Evolutionary conservation across 2,797 vertebrate species (phyloP), one percentile per base, ranked within the genome.

Genomic region (Molossus alvarezi): DNA sequence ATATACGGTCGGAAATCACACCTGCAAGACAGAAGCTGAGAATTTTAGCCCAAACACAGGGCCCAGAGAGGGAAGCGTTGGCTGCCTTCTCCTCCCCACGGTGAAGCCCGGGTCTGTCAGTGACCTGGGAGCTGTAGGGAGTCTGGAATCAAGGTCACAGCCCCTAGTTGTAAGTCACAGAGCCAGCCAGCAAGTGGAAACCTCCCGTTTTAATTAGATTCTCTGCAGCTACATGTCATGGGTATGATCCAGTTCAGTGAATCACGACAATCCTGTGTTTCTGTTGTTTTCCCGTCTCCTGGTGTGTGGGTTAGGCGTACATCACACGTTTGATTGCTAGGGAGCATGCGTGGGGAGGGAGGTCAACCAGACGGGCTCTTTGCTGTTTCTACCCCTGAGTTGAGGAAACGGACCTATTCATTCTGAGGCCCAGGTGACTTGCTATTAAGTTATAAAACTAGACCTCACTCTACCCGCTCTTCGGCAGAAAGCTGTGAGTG

Each of bases 201-300:
- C 95, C 98, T 98, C 88, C 95, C 93, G 96, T 90, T 98, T 98
- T 98, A 98, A 98, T 98, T 97, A 96, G 95, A 96, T 96, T 98
- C 95, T 98, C 97, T 97, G 92, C 96, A 97, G 93, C 89, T 98
- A 65, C 94, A 92, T 94, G 83, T 96, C 96, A 98, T 98, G 98
- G 95, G 98, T 98, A 97, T 97, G 94, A 96, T 96, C 92, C 97
- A 93, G 76, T 93, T 96, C 60, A 94, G 97, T 98, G 98, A 98
- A 98, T 98, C 97, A 97, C 97, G 96, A 96, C 33, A 88, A 92
- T 1, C 7, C 9, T 6, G 8, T 75, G 37, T 15, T 82, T 92
- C 75, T 51, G 25, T 48, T 83, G 12, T 89, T 92, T 96, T 86
- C 60, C 45, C 37, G 51, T 69, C 41, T 79, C 37, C 9, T 62